Evolutionary conservation across 2,888 invertebrate species (phyloP).

Genomic region (Ectropis crepuscularia): DNA sequence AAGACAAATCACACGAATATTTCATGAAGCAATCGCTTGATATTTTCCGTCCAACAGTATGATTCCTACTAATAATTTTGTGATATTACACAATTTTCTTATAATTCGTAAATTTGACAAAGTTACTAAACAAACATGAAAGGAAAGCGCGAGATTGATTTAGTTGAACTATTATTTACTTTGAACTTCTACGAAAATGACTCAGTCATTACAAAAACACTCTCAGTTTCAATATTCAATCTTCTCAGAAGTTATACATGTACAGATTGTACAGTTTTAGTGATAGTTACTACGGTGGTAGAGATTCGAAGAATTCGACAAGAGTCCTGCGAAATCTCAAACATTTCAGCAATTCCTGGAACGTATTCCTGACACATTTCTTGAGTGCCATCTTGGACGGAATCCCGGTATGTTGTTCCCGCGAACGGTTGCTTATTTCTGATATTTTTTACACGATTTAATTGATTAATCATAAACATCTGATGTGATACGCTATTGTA

Average conservation of each 20-base stretch:
- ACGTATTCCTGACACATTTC: constrained; percentile 68
- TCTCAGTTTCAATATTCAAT: constrained; percentile 10
- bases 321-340: constrained; percentile 50
- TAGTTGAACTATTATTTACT: background rate
- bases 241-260: constrained; percentile 1
- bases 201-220: constrained; percentile 4
- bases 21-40: too few species aligned
- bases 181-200: constrained; percentile 3
- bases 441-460: too few species aligned
- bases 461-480: too few species aligned
- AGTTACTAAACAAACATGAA: background rate
- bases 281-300: constrained; percentile 1
- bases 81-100: too few species aligned
- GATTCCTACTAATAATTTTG: too few species aligned
- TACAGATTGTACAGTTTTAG: background rate
- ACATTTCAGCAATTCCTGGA: constrained; percentile 53
- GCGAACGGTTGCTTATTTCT: background rate
- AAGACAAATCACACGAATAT: too few species aligned
- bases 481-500: too few species aligned
- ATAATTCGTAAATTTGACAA: background rate
- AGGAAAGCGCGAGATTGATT: background rate
- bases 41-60: too few species aligned
- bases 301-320: constrained; percentile 41
- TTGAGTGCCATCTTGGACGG: constrained; percentile 1
- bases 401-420: background rate